Conservation (phyloP, 64 coral and sea anemone genomes). For the Montipora foliosa region DNA sequence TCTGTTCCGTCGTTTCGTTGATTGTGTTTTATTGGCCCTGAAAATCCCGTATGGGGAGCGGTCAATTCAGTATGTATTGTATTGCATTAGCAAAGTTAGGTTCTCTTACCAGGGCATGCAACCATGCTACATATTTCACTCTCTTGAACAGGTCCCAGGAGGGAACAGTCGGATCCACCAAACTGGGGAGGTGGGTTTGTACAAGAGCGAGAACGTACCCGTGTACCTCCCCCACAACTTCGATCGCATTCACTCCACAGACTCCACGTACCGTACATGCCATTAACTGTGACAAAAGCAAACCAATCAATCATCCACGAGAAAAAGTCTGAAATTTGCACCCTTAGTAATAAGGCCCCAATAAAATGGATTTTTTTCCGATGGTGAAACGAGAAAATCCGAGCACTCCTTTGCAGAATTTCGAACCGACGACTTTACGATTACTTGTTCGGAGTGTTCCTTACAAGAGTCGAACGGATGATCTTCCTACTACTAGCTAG, state of each 20-base stretch:
- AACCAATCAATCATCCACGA: neutral
- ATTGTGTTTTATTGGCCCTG: too few species aligned
- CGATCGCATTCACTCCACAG: slow-evolving; percentile 92
- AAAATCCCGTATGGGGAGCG: too few species aligned
- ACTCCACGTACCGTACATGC: slow-evolving; percentile 88
- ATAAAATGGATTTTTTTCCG: too few species aligned
- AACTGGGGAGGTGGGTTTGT: slow-evolving; percentile 88
- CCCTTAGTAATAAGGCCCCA: too few species aligned
- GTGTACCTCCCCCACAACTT: slow-evolving; percentile 74
- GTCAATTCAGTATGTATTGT: too few species aligned
- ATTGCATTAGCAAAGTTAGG: neutral
- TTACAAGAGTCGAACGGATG: too few species aligned
- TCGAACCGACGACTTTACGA: too few species aligned
- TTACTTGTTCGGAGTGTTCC: too few species aligned
- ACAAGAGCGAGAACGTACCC: slow-evolving; percentile 79
- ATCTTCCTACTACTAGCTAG: too few species aligned
- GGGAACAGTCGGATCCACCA: slow-evolving; percentile 81
- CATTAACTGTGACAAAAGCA: slow-evolving; percentile 68
- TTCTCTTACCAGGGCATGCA: slow-evolving; percentile 80
- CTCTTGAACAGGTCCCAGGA: slow-evolving; percentile 69
- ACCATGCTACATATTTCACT: slow-evolving; percentile 69
- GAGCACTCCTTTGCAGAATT: too few species aligned
- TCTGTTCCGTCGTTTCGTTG: too few species aligned
- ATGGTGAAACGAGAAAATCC: too few species aligned
- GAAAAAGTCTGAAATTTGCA: neutral